phyloP scores from a whole-genome alignment of 2,113 vertebrate species.

The Callaeas wilsoni region DNA sequence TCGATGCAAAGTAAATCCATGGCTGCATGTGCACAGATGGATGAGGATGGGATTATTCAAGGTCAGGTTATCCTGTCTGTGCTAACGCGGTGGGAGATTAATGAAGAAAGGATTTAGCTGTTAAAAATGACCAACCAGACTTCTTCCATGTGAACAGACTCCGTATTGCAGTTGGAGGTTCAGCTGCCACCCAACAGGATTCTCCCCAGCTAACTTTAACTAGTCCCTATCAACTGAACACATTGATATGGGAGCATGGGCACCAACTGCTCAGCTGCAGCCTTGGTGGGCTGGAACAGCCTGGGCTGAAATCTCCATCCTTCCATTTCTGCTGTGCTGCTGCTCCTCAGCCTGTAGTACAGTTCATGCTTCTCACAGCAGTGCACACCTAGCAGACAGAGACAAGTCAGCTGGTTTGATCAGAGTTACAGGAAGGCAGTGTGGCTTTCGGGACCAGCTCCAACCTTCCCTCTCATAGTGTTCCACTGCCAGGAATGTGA shows the following conservation, averaged over 20 bases:
- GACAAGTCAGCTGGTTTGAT: background rate
- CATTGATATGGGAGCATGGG: fast-evolving
- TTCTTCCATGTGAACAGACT: background rate
- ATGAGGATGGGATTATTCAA: constrained; percentile 23
- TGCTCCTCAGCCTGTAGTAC: background rate
- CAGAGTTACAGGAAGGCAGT: background rate
- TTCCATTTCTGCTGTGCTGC: background rate
- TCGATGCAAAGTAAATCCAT: background rate
- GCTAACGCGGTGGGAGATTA: constrained; percentile 32
- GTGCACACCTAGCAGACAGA: background rate
- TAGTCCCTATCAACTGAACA: background rate
- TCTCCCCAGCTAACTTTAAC: background rate
- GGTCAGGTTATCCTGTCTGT: constrained; percentile 28
- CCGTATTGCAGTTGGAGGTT: background rate
- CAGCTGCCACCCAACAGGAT: background rate
- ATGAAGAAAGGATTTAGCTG: constrained; percentile 49
- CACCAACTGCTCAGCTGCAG: background rate
- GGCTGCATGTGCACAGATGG: constrained; percentile 8
- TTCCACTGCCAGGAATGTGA: background rate
- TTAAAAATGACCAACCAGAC: constrained; percentile 23
- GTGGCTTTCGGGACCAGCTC: background rate
- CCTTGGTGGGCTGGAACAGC: background rate
- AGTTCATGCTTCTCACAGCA: background rate
- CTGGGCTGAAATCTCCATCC: background rate
- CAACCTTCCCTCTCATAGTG: background rate